A percentile compares a stretch with the other conserved stretches of the same genome.
phyloP scores from a whole-genome alignment of 2,797 vertebrate genomes.

The Microctenopoma steveboyesi region DNA sequence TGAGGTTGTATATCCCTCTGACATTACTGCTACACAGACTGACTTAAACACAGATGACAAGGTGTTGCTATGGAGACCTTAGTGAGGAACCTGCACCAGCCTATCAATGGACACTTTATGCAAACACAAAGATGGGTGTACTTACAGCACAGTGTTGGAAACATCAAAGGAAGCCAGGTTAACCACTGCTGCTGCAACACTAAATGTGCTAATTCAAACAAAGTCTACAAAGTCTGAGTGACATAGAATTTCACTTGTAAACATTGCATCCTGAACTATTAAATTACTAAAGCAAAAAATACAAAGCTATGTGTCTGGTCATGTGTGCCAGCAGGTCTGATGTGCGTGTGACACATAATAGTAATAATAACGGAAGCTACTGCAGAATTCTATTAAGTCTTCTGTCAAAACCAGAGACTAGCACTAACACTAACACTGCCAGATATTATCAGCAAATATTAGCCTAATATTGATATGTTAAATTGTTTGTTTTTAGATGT shows the following conservation, averaged over 20 bases:
- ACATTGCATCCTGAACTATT: background rate
- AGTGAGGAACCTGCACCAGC: constrained; percentile 62
- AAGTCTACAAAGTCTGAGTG: background rate
- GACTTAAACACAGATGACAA: constrained; percentile 77
- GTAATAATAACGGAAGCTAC: background rate
- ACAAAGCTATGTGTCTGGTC: background rate
- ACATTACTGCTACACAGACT: constrained; percentile 64
- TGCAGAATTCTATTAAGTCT: background rate
- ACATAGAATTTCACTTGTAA: background rate
- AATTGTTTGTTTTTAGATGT: background rate
- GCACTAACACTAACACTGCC: too few relatives aligned
- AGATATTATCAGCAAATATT: too few relatives aligned
- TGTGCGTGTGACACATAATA: background rate
- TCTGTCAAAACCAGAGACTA: background rate
- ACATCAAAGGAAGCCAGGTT: constrained; percentile 52
- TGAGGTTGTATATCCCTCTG: constrained; percentile 68
- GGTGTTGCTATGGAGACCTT: constrained; percentile 79
- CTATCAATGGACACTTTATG: constrained; percentile 64
- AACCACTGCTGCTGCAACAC: constrained; percentile 29
- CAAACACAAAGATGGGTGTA: constrained; percentile 63
- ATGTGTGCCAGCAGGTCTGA: background rate
- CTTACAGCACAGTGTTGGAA: constrained; percentile 46
- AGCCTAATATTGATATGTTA: background rate
- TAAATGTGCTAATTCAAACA: constrained; percentile 25
- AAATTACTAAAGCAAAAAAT: background rate